phyloP scores from a whole-genome alignment of 2,888 invertebrate species.

The Schizaphis graminum region DNA sequence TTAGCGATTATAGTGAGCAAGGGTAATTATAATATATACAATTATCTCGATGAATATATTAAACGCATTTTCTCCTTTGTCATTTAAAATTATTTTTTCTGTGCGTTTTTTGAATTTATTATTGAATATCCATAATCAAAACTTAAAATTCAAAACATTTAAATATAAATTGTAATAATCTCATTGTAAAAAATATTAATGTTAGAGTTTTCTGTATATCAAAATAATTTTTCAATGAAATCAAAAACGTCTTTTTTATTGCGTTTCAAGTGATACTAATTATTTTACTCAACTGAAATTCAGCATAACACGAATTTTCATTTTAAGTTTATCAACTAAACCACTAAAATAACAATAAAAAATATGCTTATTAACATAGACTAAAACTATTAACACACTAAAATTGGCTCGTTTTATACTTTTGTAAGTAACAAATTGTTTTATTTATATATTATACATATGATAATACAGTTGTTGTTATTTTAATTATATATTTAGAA shows the following conservation, averaged over 20 bases:
- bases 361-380: constrained; percentile 33
- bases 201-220: neutral
- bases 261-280: neutral
- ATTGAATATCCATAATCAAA: neutral
- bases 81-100: neutral
- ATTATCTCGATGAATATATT: neutral
- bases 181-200: neutral
- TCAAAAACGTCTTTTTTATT: neutral
- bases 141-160: neutral
- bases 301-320: neutral
- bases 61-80: neutral
- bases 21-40: neutral
- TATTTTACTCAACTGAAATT: neutral
- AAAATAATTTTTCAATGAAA: neutral
- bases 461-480: neutral
- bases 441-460: neutral
- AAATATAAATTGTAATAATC: neutral
- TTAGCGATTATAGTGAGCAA: neutral
- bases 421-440: constrained; percentile 7
- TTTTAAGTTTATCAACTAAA: neutral
- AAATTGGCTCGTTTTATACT: neutral
- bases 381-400: constrained; percentile 14
- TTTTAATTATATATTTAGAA: neutral
- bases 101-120: neutral
- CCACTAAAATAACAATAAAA: constrained; percentile 34